Conservation (phyloP, 2,888 invertebrate species). For the Leucozona laternaria region DNA sequence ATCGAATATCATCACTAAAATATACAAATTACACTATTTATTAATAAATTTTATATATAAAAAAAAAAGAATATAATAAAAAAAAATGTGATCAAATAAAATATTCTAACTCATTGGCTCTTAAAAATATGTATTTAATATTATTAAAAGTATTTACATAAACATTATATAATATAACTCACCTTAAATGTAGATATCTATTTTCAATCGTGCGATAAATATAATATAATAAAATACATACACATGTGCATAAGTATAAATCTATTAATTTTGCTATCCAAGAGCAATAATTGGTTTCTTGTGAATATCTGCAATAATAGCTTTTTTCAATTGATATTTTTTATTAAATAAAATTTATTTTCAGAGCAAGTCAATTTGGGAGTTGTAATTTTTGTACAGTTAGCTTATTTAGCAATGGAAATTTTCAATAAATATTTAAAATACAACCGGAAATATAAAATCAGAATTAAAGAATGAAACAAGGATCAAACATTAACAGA, state of each 20-base stretch:
- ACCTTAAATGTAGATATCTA: slow-evolving; percentile 35
- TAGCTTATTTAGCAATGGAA: too few species aligned
- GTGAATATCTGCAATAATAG: slow-evolving; percentile 9
- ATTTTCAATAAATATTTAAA: too few species aligned
- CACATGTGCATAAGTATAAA: neutral
- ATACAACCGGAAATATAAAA: too few species aligned
- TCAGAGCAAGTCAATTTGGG: neutral
- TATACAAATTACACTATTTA: slow-evolving; percentile 60
- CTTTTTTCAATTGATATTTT: neutral
- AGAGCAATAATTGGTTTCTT: slow-evolving; percentile 64
- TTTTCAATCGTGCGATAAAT: slow-evolving; percentile 66
- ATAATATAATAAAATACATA: slow-evolving; percentile 10
- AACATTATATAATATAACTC: slow-evolving; percentile 41
- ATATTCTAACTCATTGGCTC: slow-evolving; percentile 74
- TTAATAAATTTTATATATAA: slow-evolving; percentile 42
- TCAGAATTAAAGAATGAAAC: too few species aligned
- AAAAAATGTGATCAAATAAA: slow-evolving; percentile 70
- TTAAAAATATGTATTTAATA: slow-evolving; percentile 46
- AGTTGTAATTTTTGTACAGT: neutral
- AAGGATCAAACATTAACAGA: too few species aligned
- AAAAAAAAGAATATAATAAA: slow-evolving; percentile 33
- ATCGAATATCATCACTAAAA: slow-evolving; percentile 44
- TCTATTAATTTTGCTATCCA: neutral
- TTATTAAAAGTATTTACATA: slow-evolving; percentile 57
- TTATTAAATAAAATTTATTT: too few species aligned